Evolutionary conservation across 2,113 vertebrate species (phyloP).

Genomic region (Chascanopsetta lugubris): DNA sequence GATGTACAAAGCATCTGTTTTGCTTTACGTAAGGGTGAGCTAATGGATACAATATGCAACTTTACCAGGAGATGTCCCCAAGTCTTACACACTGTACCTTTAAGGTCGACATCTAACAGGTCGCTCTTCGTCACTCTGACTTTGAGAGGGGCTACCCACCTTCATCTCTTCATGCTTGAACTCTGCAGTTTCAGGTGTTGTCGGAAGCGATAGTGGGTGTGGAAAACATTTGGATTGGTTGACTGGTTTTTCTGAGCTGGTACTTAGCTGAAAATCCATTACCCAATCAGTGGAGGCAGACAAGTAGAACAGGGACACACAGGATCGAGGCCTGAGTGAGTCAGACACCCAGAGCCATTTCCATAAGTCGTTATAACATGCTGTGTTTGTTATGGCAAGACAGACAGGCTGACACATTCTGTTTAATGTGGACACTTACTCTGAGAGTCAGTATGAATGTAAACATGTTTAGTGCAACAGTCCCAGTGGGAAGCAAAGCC

Average conservation of each 20-base stretch:
- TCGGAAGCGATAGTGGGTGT: conserved; percentile 15
- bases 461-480: conserved; percentile 15
- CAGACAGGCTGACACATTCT: conserved; percentile 24
- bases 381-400: conserved; percentile 34
- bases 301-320: conserved; percentile 51
- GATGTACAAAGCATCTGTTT: no score
- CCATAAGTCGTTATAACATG: conserved; percentile 27
- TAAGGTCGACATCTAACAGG: neutral
- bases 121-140: neutral
- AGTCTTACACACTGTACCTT: neutral
- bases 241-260: conserved; percentile 53
- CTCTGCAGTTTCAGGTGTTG: conserved; percentile 12
- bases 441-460: conserved; percentile 3
- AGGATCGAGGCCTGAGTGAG: conserved; percentile 43
- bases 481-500: conserved; percentile 10
- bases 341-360: conserved; percentile 37
- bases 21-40: no score
- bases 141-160: neutral
- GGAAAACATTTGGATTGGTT: conserved; percentile 44
- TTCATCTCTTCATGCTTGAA: conserved; percentile 28
- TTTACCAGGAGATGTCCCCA: no score
- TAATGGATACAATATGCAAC: no score
- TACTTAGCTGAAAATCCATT: conserved; percentile 51
- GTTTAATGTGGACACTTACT: conserved; percentile 39
- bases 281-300: conserved; percentile 52